A percentile compares a stretch with the other conserved stretches of the same genome.
These are phyloP conservation scores for Oreochromis tanganicae DNA, from an alignment of 2,113 vertebrate species.

Conservation along the genomic window DNA sequence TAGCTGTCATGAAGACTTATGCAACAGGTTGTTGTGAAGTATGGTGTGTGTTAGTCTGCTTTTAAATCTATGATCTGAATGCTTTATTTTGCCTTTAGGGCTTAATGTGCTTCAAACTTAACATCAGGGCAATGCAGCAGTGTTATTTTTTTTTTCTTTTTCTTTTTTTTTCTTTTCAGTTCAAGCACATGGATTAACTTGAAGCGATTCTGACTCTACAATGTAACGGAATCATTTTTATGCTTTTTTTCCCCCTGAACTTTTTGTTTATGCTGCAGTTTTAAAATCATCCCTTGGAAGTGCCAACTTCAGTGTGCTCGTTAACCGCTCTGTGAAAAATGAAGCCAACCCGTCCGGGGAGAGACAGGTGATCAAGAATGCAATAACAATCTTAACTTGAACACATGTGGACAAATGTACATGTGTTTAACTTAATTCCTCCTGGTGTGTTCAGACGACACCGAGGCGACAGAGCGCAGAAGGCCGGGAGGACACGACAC, in stretches of 20 bases:
- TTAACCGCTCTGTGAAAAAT: constrained; percentile 83
- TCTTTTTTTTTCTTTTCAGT: not conserved
- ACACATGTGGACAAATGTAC: not conserved
- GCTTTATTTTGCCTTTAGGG: not conserved
- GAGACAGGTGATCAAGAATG: constrained; percentile 77
- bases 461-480: constrained; percentile 79
- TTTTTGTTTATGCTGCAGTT: constrained; percentile 49
- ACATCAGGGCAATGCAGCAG: not conserved
- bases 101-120: not conserved
- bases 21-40: not conserved
- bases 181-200: not conserved
- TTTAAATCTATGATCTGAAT: not conserved
- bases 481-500: constrained; percentile 78
- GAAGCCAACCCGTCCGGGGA: constrained; percentile 82
- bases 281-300: constrained; percentile 89
- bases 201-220: not conserved
- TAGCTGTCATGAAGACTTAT: not conserved
- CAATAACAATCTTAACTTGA: not conserved
- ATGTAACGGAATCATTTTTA: not conserved
- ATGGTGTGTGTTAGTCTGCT: not conserved
- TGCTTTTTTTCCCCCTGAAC: not conserved
- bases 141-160: not conserved
- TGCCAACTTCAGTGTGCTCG: constrained; percentile 87
- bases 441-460: constrained; percentile 69
- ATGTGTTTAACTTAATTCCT: not conserved